Conservation (phyloP, 2,113 vertebrate genomes). For the Oryzias curvinotus region DNA sequence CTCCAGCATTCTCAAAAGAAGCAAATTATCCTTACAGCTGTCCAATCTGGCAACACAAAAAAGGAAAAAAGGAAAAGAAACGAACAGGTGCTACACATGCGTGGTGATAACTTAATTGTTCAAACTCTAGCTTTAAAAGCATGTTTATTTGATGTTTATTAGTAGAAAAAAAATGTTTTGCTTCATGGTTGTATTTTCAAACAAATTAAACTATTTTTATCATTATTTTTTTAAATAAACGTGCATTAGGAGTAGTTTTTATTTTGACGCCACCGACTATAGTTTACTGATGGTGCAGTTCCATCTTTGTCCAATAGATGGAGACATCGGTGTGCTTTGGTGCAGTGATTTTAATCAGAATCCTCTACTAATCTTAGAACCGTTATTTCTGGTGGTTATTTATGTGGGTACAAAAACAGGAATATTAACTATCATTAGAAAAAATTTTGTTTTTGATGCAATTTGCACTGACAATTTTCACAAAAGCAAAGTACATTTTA, state of each 20-base stretch:
- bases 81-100: slow-evolving; percentile 4
- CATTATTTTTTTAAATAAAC: background rate
- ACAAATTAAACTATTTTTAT: background rate
- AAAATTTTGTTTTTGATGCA: too few species aligned
- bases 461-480: slow-evolving; percentile 22
- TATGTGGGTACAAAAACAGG: too few species aligned
- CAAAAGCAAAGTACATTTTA: slow-evolving; percentile 25
- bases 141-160: background rate
- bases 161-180: background rate
- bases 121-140: background rate
- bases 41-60: too few species aligned
- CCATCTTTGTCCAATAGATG: slow-evolving; percentile 34
- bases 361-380: background rate
- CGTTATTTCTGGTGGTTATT: background rate
- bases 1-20: too few species aligned
- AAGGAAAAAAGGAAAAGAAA: too few species aligned
- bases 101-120: background rate
- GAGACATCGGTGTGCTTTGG: background rate
- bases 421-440: too few species aligned
- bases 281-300: background rate
- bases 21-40: too few species aligned
- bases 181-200: background rate
- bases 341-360: background rate
- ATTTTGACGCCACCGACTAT: background rate
- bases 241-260: background rate